A percentile compares a stretch with the other conserved stretches of the same genome.
Conservation (phyloP, 2,888 invertebrate species). For the Eupeodes luniger region DNA sequence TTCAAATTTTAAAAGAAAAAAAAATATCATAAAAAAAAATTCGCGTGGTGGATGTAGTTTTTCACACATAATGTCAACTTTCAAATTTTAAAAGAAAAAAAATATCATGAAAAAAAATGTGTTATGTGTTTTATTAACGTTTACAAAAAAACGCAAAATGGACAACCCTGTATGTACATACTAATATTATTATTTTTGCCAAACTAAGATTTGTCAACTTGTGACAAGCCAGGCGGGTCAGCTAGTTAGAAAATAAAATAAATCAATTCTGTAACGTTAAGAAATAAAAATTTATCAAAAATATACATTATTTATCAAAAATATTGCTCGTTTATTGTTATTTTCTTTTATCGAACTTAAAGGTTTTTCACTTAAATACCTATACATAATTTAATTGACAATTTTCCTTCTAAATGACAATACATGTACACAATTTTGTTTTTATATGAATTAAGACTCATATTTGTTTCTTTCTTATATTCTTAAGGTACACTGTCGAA, state of each 20-base stretch:
- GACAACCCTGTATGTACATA: too few relatives aligned
- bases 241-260: not conserved
- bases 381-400: conserved; percentile 35
- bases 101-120: too few relatives aligned
- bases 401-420: conserved; percentile 29
- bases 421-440: conserved; percentile 23
- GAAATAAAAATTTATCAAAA: conserved; percentile 19
- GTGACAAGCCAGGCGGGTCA: too few relatives aligned
- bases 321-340: conserved; percentile 73
- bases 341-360: conserved; percentile 5
- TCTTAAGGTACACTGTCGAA: conserved; percentile 56
- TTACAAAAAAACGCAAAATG: too few relatives aligned
- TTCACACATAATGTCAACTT: too few relatives aligned
- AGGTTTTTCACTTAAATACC: conserved; percentile 18
- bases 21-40: too few relatives aligned
- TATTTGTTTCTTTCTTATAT: conserved; percentile 19
- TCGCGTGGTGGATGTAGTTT: too few relatives aligned
- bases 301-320: conserved; percentile 53
- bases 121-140: too few relatives aligned
- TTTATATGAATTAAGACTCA: conserved; percentile 58
- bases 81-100: too few relatives aligned
- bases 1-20: too few relatives aligned
- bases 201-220: too few relatives aligned
- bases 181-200: too few relatives aligned
- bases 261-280: not conserved